Evolutionary conservation across 1,140 invertebrate species (phyloP).

Genomic region (Papilio dardanus): DNA sequence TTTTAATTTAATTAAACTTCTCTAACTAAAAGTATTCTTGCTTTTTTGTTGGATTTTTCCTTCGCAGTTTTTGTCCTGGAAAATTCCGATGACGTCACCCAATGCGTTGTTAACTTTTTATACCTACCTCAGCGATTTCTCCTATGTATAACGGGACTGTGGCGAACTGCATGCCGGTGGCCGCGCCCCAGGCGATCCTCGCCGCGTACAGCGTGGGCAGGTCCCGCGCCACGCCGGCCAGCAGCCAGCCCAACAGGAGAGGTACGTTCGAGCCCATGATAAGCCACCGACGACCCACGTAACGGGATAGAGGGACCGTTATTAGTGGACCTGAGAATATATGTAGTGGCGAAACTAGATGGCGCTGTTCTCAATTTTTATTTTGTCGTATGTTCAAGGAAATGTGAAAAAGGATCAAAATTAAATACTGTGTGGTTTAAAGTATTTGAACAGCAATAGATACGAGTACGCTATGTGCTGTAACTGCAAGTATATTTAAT

Average conservation of each 20-base stretch:
- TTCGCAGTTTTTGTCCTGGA: too few relatives aligned
- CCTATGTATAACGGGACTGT: slow-evolving; percentile 92
- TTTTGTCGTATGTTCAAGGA: too few relatives aligned
- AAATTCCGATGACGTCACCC: too few relatives aligned
- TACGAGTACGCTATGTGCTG: too few relatives aligned
- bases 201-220: slow-evolving; percentile 84
- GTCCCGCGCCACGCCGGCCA: slow-evolving; percentile 84
- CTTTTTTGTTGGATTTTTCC: too few relatives aligned
- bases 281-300: slow-evolving; percentile 88
- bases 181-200: slow-evolving; percentile 87
- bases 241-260: slow-evolving; percentile 87
- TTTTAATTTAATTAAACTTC: too few relatives aligned
- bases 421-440: too few relatives aligned
- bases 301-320: slow-evolving; percentile 86
- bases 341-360: slow-evolving; percentile 6
- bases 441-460: too few relatives aligned
- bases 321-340: slow-evolving; percentile 80
- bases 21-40: too few relatives aligned
- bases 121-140: slow-evolving; percentile 90
- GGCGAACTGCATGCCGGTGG: slow-evolving; percentile 89
- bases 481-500: too few relatives aligned
- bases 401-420: too few relatives aligned
- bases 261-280: slow-evolving; percentile 87
- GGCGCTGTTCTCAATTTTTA: neutral
- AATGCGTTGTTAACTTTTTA: too few relatives aligned